Percentiles rank a stretch among this genome's conserved stretches.
Evolutionary conservation across 2,113 vertebrate species (phyloP).

Genomic region (Macroglossus sobrinus): DNA sequence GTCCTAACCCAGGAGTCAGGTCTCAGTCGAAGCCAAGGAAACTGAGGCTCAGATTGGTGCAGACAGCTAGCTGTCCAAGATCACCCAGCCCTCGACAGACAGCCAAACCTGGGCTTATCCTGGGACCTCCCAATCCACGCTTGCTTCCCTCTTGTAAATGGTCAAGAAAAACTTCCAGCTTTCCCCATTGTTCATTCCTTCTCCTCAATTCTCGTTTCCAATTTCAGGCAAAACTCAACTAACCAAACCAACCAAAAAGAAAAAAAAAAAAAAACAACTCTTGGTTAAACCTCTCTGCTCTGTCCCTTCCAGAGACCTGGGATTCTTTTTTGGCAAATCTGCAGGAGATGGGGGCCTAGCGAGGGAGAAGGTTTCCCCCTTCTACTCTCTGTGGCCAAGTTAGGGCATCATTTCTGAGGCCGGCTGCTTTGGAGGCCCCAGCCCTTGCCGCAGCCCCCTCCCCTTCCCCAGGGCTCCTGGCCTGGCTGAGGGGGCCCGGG

Average conservation of each 20-base stretch:
- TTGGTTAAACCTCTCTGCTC: not conserved
- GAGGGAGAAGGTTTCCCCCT: not conserved
- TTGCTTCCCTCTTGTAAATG: not conserved
- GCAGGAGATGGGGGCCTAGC: constrained; percentile 6
- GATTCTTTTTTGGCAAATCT: not conserved
- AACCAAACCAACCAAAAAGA: not conserved
- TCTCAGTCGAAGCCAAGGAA: not conserved
- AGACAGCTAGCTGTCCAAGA: too few relatives aligned
- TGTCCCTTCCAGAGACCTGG: not conserved
- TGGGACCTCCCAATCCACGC: fast-evolving
- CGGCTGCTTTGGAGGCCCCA: not conserved
- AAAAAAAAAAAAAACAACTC: not conserved
- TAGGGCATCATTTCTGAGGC: not conserved
- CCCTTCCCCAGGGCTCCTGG: constrained; percentile 35
- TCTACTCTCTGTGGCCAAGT: constrained; percentile 3
- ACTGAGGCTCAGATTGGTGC: not conserved
- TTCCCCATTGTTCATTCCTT: not conserved
- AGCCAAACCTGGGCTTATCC: not conserved
- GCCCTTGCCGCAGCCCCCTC: not conserved
- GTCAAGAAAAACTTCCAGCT: not conserved
- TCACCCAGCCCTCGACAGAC: fast-evolving
- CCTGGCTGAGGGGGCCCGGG: not conserved
- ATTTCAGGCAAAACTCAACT: not conserved
- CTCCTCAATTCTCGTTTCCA: not conserved
- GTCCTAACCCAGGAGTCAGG: not conserved